Base-by-base conservation (phyloP, 2,797 vertebrate genomes). In the Hemitrygon akajei region DNA sequence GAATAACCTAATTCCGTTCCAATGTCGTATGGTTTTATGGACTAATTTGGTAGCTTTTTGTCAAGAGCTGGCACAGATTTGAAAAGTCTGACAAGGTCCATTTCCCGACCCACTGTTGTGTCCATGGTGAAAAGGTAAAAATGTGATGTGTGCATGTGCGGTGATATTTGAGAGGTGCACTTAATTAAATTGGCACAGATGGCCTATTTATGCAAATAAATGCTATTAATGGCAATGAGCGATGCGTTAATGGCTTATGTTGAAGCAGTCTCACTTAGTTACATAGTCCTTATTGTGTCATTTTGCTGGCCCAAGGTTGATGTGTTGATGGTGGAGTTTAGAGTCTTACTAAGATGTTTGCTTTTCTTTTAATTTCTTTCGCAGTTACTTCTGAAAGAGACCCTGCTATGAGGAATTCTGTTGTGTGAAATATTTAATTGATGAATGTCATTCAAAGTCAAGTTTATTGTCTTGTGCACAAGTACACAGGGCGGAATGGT, bases 141-240 rank as follows among this genome's bases (percentile, higher is more conserved):
- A 30, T 76, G 71, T 76, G 91, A 76, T 93, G 71, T 14, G 37
- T 30, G 40, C 25, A 20, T 93, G 7, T 27, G 6, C 1, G n/a
- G 47, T 93, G 91, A 76, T 76, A 93, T 93, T 93, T 93, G 91
- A 76, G 73, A 75, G 91, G 71, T 30, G 20, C 40, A 76, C 91
- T 93, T 76, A 75, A 93, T 93, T 93, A 93, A 93, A 73, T 93
- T 93, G 89, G 63, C 69, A 71, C 91, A 93, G 71, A 93, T 93
- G 91, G 71, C 37, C 91, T 93, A 71, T 12, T 93, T 93, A 75
- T 93, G 91, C 91, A 93, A 93, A 93, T 93, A 93, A 73, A 93
- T 56, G 91, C 86, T 69, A 89, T 37, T 89, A 89, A 89, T 89
- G 86, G 86, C 16, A 37, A 89, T 89, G 86, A 37, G 69, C 69